A percentile compares a stretch with the other conserved stretches of the same genome.
These are phyloP conservation scores for Brevimyrus niger DNA, from an alignment of 2,113 vertebrate genomes.

Conservation along the genomic window DNA sequence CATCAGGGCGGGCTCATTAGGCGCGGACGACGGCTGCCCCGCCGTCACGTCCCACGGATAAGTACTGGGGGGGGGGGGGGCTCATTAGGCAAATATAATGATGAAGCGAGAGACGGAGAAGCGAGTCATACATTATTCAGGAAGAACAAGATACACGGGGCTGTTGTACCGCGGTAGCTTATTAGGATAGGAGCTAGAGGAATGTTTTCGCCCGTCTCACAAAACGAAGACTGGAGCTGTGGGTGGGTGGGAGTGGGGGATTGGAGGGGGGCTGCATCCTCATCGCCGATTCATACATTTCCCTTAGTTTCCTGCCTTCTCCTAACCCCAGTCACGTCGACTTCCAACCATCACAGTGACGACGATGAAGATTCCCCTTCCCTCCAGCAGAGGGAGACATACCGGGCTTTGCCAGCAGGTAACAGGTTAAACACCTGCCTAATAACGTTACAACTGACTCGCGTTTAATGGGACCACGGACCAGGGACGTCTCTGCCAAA, in stretches of 20 bases:
- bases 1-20: neutral
- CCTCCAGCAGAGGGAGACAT: neutral
- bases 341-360: neutral
- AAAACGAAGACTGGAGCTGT: neutral
- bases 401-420: neutral
- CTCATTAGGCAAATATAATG: neutral
- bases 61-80: neutral
- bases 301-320: neutral
- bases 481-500: neutral
- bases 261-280: neutral
- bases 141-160: neutral
- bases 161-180: neutral
- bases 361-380: neutral
- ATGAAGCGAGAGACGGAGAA: neutral
- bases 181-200: neutral
- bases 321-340: neutral
- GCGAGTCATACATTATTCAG: neutral
- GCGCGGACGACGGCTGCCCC: neutral
- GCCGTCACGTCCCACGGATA: neutral
- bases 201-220: neutral
- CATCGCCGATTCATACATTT: neutral
- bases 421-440: neutral
- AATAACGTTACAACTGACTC: neutral
- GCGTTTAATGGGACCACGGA: neutral
- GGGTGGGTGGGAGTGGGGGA: neutral